A percentile compares a stretch with the other conserved stretches of the same genome.
phyloP scores from a whole-genome alignment of 2,888 invertebrate genomes.

The Pegoplata infirma region DNA sequence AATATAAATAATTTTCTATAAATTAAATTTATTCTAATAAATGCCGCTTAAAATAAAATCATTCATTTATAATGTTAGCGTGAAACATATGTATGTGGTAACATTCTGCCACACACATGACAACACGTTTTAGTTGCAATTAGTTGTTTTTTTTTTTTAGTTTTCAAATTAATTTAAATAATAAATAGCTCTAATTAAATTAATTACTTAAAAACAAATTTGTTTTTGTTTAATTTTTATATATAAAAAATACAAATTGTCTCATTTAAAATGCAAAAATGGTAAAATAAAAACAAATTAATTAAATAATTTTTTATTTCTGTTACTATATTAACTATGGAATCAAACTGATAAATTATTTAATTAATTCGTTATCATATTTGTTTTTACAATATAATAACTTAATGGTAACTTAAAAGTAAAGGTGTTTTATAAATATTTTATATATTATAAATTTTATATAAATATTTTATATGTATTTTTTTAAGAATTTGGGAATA shows the following conservation, averaged over 20 bases:
- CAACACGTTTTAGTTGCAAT: neutral
- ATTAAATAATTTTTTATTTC: conserved; percentile 71
- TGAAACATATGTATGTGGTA: neutral
- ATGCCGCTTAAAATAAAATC: conserved; percentile 75
- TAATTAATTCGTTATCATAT: conserved; percentile 73
- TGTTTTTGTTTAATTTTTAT: conserved; percentile 14
- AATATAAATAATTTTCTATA: conserved; percentile 35
- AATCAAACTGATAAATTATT: conserved; percentile 70
- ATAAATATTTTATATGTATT: no score
- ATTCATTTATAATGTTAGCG: conserved; percentile 37
- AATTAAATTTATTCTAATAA: conserved; percentile 74
- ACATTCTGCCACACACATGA: neutral
- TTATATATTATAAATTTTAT: conserved; percentile 16
- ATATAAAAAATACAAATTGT: conserved; percentile 53
- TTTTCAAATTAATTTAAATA: conserved; percentile 44
- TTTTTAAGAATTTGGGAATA: no score
- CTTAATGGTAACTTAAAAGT: conserved; percentile 30
- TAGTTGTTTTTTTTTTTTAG: neutral
- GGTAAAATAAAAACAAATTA: conserved; percentile 72
- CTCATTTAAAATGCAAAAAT: conserved; percentile 45
- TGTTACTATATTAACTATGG: conserved; percentile 25
- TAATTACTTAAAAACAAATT: conserved; percentile 30
- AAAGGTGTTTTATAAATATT: conserved; percentile 37
- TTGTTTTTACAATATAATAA: conserved; percentile 35
- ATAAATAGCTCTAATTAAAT: conserved; percentile 56